phyloP scores from a whole-genome alignment of 2,888 invertebrate species.

The Bhutanitis thaidina region DNA sequence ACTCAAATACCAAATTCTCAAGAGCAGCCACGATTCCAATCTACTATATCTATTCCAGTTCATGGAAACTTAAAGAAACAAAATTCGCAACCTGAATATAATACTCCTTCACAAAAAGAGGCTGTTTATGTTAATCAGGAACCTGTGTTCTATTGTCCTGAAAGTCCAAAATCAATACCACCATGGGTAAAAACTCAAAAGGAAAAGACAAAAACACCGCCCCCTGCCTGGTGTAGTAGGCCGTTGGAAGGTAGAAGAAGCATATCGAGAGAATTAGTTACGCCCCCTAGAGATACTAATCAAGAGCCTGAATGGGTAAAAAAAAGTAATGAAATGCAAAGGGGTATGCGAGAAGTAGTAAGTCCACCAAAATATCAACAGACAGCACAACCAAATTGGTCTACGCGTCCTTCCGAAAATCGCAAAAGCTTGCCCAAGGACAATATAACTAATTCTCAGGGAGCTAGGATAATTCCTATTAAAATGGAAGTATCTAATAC shows the following conservation, averaged over 20 bases:
- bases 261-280: slow-evolving; percentile 56
- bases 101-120: slow-evolving; percentile 55
- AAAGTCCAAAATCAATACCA: slow-evolving; percentile 67
- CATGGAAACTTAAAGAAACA: slow-evolving; percentile 51
- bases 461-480: slow-evolving; percentile 82
- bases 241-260: slow-evolving; percentile 63
- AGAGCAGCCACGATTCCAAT: slow-evolving; percentile 62
- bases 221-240: slow-evolving; percentile 67
- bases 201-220: slow-evolving; percentile 73
- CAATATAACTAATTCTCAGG: slow-evolving; percentile 42
- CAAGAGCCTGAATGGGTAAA: slow-evolving; percentile 71
- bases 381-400: slow-evolving; percentile 65
- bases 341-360: slow-evolving; percentile 55
- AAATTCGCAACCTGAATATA: slow-evolving; percentile 50
- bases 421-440: slow-evolving; percentile 67
- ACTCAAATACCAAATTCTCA: slow-evolving; percentile 33
- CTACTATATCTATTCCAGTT: slow-evolving; percentile 72
- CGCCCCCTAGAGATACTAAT: slow-evolving; percentile 61
- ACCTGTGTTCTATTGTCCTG: slow-evolving; percentile 67
- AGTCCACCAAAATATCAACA: slow-evolving; percentile 71
- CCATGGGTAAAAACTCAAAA: slow-evolving; percentile 73
- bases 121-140: slow-evolving; percentile 69
- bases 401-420: slow-evolving; percentile 67
- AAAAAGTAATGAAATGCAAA: slow-evolving; percentile 66
- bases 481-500: slow-evolving; percentile 80